Evolutionary conservation across 37 sponge, comb jelly and placozoan genomes (phyloP).

Genomic region (Ianthella basta): DNA sequence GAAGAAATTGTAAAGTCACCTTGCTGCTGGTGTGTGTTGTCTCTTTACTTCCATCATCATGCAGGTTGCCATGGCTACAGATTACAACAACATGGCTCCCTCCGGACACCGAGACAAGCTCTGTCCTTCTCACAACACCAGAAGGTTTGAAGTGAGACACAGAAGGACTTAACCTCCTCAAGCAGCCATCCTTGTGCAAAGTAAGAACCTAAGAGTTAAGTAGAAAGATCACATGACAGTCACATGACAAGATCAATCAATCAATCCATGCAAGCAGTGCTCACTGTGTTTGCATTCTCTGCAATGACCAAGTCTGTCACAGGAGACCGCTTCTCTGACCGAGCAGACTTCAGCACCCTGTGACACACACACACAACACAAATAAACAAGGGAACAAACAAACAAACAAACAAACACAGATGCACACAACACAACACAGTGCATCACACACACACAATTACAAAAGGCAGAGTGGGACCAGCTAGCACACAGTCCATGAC

Average conservation of each 20-base stretch:
- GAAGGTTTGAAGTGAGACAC: not conserved
- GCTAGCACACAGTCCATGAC: not conserved
- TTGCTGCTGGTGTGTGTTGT: too few relatives aligned
- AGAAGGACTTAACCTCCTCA: not conserved
- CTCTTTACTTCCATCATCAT: too few relatives aligned
- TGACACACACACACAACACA: not conserved
- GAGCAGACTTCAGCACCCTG: not conserved
- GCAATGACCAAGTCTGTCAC: not conserved
- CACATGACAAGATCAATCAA: not conserved
- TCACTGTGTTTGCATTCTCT: not conserved
- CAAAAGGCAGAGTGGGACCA: not conserved
- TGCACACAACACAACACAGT: not conserved
- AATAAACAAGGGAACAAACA: not conserved
- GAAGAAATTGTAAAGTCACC: too few relatives aligned
- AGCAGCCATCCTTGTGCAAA: not conserved
- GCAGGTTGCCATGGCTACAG: too few relatives aligned
- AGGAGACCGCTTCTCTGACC: not conserved
- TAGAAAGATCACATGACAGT: not conserved
- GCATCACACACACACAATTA: not conserved
- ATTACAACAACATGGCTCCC: too few relatives aligned
- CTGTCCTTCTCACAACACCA: too few relatives aligned
- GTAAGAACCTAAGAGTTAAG: not conserved
- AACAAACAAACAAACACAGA: conserved; percentile 30
- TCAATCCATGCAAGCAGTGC: not conserved
- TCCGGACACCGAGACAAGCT: too few relatives aligned